A percentile compares a stretch with the other conserved stretches of the same genome.
These are phyloP conservation scores for Muntiacus muntjak DNA, from an alignment of 2,113 vertebrate genomes.

Conservation along the genomic window DNA sequence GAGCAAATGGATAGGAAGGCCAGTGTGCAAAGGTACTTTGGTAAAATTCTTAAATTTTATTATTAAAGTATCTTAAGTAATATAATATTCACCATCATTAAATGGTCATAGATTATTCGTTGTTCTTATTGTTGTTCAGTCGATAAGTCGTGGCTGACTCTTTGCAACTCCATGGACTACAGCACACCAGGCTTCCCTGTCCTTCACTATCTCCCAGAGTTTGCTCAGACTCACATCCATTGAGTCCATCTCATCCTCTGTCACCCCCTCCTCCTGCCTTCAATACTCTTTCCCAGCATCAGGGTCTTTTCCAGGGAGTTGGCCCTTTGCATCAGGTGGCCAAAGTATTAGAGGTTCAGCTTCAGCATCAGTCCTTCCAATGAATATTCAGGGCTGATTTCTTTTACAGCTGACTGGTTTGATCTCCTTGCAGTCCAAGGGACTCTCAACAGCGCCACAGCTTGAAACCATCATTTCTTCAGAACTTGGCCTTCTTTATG, in stretches of 20 bases:
- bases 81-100: not conserved
- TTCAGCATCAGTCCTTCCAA: not conserved
- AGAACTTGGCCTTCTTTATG: not conserved
- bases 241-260: not conserved
- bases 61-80: not conserved
- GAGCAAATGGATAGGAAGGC: slow-evolving; percentile 33
- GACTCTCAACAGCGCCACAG: not conserved
- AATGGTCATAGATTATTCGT: not conserved
- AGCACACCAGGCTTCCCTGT: not conserved
- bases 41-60: not conserved
- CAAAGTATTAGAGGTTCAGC: not conserved
- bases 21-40: slow-evolving; percentile 46
- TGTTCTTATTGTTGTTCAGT: not conserved
- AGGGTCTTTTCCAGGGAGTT: not conserved
- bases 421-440: not conserved
- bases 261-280: not conserved
- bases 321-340: not conserved
- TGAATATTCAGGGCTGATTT: not conserved
- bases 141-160: not conserved
- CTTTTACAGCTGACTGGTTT: not conserved
- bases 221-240: not conserved
- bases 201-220: not conserved
- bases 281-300: not conserved
- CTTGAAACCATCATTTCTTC: not conserved
- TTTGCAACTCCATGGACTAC: not conserved